Conservation (phyloP, 2,113 vertebrate species). For the Anhinga rufa region DNA sequence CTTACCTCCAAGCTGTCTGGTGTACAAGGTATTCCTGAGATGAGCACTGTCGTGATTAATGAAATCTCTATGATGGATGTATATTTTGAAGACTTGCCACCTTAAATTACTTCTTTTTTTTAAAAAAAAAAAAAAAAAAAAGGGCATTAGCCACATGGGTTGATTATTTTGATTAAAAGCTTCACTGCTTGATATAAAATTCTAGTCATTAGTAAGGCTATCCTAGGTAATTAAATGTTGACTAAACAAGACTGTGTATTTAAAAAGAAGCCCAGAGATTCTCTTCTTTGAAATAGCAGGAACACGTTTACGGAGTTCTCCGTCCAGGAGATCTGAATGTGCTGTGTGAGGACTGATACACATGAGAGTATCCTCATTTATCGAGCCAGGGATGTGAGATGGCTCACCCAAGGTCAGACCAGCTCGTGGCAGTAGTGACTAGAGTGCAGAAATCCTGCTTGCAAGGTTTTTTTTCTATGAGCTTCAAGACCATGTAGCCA, state of each 20-base stretch:
- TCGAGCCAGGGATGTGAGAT: neutral
- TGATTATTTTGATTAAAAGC: conserved; percentile 25
- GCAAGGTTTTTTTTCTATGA: neutral
- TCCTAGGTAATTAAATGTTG: neutral
- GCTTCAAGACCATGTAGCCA: neutral
- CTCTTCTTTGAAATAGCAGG: neutral
- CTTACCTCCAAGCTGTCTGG: neutral
- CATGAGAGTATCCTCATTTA: neutral
- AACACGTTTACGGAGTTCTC: neutral
- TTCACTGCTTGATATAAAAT: neutral
- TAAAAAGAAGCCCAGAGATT: conserved; percentile 8
- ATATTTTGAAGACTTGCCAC: neutral
- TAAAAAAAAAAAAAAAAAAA: neutral
- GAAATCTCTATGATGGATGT: neutral
- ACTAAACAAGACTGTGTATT: neutral
- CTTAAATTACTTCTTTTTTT: neutral
- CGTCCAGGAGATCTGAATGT: neutral
- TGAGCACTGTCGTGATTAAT: neutral
- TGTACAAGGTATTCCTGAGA: conserved; percentile 17
- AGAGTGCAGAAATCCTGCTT: neutral
- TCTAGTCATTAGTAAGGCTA: neutral
- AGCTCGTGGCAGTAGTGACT: neutral
- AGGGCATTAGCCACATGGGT: fast-evolving
- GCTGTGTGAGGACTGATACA: neutral
- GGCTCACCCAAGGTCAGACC: neutral